phyloP scores from a whole-genome alignment of 2,888 invertebrate species.

The Vanessa cardui region DNA sequence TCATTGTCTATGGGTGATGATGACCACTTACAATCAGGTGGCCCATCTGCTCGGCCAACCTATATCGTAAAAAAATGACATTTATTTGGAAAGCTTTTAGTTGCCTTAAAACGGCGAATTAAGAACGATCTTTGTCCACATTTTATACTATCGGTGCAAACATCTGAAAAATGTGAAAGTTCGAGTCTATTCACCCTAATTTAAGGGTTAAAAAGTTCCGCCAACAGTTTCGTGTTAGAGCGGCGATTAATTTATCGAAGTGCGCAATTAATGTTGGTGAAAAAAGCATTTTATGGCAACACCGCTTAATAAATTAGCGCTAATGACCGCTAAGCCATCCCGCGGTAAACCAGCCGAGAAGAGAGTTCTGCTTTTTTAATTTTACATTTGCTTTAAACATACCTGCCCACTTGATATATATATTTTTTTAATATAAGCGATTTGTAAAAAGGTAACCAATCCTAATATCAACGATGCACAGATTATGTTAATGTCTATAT shows the following conservation, averaged over 20 bases:
- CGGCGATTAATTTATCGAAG: slow-evolving; percentile 26
- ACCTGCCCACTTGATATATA: neutral
- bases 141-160: slow-evolving; percentile 4
- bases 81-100: no score
- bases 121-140: slow-evolving; percentile 1
- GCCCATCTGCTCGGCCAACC: no score
- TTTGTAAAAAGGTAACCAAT: neutral
- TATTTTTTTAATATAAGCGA: neutral
- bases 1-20: no score
- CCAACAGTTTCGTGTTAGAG: slow-evolving; percentile 9
- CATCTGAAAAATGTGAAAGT: slow-evolving; percentile 14
- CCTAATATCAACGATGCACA: no score
- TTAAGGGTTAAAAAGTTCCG: slow-evolving; percentile 10
- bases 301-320: slow-evolving; percentile 24
- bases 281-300: slow-evolving; percentile 21
- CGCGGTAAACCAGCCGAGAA: slow-evolving; percentile 5
- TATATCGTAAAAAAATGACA: no score
- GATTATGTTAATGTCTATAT: no score
- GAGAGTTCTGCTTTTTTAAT: neutral
- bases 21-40: no score
- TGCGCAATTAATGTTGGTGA: slow-evolving; percentile 27
- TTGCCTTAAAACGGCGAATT: neutral
- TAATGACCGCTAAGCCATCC: slow-evolving; percentile 14
- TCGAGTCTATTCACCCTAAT: slow-evolving; percentile 2
- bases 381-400: neutral